phyloP scores from a whole-genome alignment of 2,888 invertebrate genomes.

The Machimus atricapillus region DNA sequence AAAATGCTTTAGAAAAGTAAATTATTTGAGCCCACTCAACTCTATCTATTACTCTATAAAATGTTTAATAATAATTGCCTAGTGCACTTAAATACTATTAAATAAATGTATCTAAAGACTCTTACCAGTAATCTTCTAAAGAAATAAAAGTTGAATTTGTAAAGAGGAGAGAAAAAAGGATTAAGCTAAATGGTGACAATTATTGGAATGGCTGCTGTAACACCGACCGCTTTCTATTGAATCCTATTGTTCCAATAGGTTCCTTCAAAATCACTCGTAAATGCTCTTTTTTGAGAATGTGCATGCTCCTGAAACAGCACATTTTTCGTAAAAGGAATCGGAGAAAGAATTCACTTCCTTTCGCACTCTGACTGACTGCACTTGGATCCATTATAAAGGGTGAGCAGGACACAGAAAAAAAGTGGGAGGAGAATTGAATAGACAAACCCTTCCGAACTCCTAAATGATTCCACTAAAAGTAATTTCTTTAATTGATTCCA shows the following conservation, averaged over 20 bases:
- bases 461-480: constrained; percentile 22
- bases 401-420: neutral
- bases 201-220: constrained; percentile 30
- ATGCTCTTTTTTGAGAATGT: constrained; percentile 21
- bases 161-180: constrained; percentile 2
- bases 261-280: constrained; percentile 10
- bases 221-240: constrained; percentile 26
- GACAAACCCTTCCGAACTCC: constrained; percentile 1
- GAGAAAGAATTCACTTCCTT: neutral
- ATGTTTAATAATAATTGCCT: neutral
- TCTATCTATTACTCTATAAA: neutral
- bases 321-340: constrained; percentile 1
- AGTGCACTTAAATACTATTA: neutral
- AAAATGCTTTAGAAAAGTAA: too few species aligned
- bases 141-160: constrained; percentile 2
- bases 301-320: constrained; percentile 9
- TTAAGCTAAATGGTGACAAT: constrained; percentile 31
- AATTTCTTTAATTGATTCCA: constrained; percentile 31
- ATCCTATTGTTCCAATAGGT: constrained; percentile 18
- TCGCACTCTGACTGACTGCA: neutral
- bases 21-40: too few species aligned
- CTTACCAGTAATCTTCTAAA: neutral
- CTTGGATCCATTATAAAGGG: neutral
- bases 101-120: neutral
- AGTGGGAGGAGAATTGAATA: neutral